These are phyloP conservation scores for Chrosomus eos DNA, from an alignment of 2,797 vertebrate species.

Conservation along the genomic window DNA sequence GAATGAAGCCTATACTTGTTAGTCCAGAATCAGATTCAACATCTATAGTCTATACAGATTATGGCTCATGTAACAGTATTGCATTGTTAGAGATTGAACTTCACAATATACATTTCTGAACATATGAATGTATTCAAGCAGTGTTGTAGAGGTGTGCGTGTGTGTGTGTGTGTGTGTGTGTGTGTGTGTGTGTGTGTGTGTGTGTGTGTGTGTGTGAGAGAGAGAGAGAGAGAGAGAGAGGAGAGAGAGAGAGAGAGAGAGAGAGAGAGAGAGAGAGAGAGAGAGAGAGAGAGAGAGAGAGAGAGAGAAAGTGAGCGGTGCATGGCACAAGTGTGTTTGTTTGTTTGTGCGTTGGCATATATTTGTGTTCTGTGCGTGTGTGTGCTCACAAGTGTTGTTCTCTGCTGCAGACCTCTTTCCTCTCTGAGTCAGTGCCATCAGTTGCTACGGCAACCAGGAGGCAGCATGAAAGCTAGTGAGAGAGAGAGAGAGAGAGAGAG, in stretches of 20 bases:
- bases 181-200: not conserved
- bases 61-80: not conserved
- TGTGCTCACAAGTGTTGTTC: slow-evolving; percentile 56
- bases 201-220: no score
- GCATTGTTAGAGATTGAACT: not conserved
- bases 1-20: not conserved
- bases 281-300: no score
- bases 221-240: no score
- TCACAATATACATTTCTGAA: not conserved
- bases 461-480: slow-evolving; percentile 75
- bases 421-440: slow-evolving; percentile 71
- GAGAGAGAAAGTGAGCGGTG: not conserved
- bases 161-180: not conserved
- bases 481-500: slow-evolving; percentile 47
- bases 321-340: slow-evolving; percentile 2
- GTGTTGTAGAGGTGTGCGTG: not conserved
- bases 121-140: not conserved
- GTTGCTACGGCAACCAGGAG: slow-evolving; percentile 81
- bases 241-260: no score
- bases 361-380: slow-evolving; percentile 56
- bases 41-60: not conserved
- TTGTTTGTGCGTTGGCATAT: slow-evolving; percentile 37
- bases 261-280: no score
- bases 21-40: not conserved
- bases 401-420: slow-evolving; percentile 66